A percentile compares a stretch with the other conserved stretches of the same genome.
Conservation (phyloP, 1,140 invertebrate species). For the Cherax quadricarinatus region DNA sequence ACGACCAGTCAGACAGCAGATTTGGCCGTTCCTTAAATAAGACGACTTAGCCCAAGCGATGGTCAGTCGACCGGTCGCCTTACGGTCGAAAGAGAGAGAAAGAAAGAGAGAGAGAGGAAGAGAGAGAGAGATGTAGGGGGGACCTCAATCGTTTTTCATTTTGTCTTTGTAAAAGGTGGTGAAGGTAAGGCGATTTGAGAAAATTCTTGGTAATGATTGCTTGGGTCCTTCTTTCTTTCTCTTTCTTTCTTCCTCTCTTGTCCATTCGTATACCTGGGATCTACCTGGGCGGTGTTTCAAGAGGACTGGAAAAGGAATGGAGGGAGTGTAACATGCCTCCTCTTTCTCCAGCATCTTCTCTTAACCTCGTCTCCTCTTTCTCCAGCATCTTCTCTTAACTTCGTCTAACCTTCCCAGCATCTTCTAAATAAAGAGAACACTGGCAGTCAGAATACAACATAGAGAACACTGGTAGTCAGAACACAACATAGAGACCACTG, state of each 20-base stretch:
- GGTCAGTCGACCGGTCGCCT: too few relatives aligned
- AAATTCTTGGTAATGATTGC: conserved; percentile 57
- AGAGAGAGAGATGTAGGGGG: conserved; percentile 28
- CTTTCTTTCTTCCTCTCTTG: not conserved
- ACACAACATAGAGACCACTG: too few relatives aligned
- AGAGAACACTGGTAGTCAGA: too few relatives aligned
- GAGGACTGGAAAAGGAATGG: conserved; percentile 19
- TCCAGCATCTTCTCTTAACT: too few relatives aligned
- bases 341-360: too few relatives aligned
- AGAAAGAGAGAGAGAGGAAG: conserved; percentile 1
- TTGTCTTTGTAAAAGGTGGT: conserved; percentile 65
- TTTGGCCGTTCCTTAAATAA: too few relatives aligned
- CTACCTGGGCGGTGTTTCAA: not conserved
- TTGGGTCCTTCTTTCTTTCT: conserved; percentile 23
- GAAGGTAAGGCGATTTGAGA: conserved; percentile 60
- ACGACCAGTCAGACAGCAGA: too few relatives aligned
- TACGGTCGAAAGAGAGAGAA: not conserved
- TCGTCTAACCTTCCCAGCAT: too few relatives aligned
- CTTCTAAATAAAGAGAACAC: too few relatives aligned
- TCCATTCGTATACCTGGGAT: conserved; percentile 47
- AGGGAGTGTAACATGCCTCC: conserved; percentile 6
- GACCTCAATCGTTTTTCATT: conserved; percentile 65
- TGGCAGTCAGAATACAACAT: too few relatives aligned
- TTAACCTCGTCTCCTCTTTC: too few relatives aligned
- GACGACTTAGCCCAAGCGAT: too few relatives aligned